A percentile compares a stretch with the other conserved stretches of the same genome.
Conservation (phyloP, 1,140 invertebrate species). For the Drosophila malerkotliana region DNA sequence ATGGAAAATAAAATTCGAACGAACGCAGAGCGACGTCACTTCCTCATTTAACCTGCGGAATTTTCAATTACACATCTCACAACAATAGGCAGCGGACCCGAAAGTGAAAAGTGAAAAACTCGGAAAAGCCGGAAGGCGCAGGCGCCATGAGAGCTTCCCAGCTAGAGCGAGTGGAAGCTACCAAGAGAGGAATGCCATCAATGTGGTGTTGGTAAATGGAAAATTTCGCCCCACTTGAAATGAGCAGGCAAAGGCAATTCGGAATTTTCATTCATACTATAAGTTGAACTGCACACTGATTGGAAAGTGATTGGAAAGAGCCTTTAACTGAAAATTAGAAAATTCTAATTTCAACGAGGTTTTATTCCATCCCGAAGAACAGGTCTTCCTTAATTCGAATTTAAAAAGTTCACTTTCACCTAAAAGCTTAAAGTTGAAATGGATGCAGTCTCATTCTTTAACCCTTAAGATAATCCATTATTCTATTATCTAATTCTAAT, state of each 20-base stretch:
- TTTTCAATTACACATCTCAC: constrained; percentile 75
- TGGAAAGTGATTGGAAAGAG: not conserved
- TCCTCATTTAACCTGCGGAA: constrained; percentile 81
- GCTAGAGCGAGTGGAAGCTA: constrained; percentile 9
- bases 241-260: constrained; percentile 70
- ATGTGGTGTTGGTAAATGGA: constrained; percentile 56
- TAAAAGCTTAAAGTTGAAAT: not conserved
- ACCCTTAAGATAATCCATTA: not conserved
- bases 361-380: no score
- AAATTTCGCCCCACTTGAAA: constrained; percentile 59
- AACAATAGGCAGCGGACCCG: constrained; percentile 58
- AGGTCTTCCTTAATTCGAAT: no score
- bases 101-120: constrained; percentile 69
- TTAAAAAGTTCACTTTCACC: no score
- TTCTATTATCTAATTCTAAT: not conserved
- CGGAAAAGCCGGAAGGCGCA: constrained; percentile 30
- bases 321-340: no score
- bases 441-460: not conserved
- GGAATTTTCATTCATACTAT: constrained; percentile 82
- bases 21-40: constrained; percentile 61
- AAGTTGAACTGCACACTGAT: constrained; percentile 74
- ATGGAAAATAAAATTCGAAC: constrained; percentile 63
- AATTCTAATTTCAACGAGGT: no score
- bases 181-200: constrained; percentile 8
- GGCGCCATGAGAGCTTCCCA: constrained; percentile 47